Base-by-base conservation (phyloP, 2,797 vertebrate genomes). In the Tinamus major region DNA sequence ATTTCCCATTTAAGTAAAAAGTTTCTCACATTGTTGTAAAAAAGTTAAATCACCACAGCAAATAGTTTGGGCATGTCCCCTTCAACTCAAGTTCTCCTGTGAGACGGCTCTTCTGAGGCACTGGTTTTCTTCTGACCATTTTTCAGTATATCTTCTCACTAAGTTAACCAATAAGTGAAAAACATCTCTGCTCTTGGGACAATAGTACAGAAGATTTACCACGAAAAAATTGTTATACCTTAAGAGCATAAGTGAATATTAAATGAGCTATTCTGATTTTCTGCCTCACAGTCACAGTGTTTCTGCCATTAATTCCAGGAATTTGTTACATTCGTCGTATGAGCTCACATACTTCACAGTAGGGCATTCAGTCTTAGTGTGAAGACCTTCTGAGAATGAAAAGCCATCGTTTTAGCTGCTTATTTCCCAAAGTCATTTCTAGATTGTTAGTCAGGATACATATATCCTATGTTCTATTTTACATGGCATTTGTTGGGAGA, bases 251-350 rank as follows among this genome's bases (percentile, higher is more conserved):
- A 70, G 49, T 23, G 67, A 5, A 29, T 19, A 80, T 72, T 37
- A 23, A 79, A 70, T 10, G 15, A 74, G 10, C 10, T 33, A 20
- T 35, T 78, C 11, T 48, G 39, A 21, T 74, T 74, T 64, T 67
- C 39, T 0, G 0, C 33, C 9, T 7, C 2, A 1, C 3, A 63
- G 23, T 9, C 9, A 39, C 0, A 61, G 58, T 49, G 64, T 75
- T 51, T 70, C 53, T 78, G 53, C 16, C 61, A 51, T 65, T 18
- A 55, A 11, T 7, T 61, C 27, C 41, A 79, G 67, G 14, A 35
- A 5, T 41, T 42, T 85, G 19, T 39, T 42, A 2, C 11, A 13
- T 23, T 24, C 21, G 55, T 39, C 26, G 26, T 9, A 17, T 24
- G 48, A 24, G 20, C n/a, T 77, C 61, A 44, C 4, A 9, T 1